These are phyloP conservation scores for Didymodactylos carnosus DNA, from an alignment of 2,888 invertebrate species.

Conservation along the genomic window DNA sequence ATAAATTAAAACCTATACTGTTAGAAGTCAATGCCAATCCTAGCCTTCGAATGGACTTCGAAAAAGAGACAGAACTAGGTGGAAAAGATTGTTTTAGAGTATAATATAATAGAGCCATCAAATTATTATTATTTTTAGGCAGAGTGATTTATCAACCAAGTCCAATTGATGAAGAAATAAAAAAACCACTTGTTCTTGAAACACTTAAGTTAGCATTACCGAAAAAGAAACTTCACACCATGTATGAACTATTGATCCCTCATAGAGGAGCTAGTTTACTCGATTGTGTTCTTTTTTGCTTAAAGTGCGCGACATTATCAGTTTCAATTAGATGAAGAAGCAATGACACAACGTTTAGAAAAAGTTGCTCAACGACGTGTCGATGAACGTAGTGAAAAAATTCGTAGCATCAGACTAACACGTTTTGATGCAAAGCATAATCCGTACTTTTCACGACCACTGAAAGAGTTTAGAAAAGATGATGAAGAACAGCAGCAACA, in stretches of 20 bases:
- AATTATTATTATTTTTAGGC: conserved; percentile 23
- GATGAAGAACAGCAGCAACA: neutral
- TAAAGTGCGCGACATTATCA: neutral
- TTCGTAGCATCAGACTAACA: neutral
- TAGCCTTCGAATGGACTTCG: conserved; percentile 35
- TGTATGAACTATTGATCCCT: neutral
- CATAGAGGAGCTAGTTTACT: neutral
- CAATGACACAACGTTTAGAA: neutral
- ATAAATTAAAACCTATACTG: conserved; percentile 34
- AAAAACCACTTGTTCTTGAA: conserved; percentile 36
- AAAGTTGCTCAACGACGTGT: neutral
- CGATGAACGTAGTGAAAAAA: neutral
- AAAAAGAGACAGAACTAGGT: conserved; percentile 19
- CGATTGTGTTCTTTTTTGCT: neutral
- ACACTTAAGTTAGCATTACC: conserved; percentile 33
- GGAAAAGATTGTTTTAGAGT: no score
- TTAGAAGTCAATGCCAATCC: conserved; percentile 39
- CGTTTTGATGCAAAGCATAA: neutral
- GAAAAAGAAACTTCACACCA: conserved; percentile 7
- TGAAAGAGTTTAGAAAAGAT: neutral
- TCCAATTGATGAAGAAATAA: conserved; percentile 34
- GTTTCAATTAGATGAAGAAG: neutral
- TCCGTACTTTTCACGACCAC: neutral
- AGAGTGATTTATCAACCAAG: conserved; percentile 23
- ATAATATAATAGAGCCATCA: no score